Evolutionary conservation across 2,113 vertebrate genomes (phyloP), one percentile per base, ranked within the genome.

Genomic region (Upupa epops): DNA sequence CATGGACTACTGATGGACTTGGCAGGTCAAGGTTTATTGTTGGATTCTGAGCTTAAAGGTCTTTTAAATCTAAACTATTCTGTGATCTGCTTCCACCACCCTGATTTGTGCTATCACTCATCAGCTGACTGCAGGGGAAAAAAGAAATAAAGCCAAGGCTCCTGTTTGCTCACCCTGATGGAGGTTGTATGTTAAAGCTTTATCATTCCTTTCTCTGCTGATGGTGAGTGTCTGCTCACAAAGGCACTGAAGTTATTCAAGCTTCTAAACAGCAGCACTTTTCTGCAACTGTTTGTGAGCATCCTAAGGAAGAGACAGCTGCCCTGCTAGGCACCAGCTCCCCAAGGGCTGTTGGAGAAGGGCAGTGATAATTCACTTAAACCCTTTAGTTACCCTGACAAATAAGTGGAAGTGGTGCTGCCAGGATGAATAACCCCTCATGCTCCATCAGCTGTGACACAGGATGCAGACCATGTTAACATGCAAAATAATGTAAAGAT

Each of bases 401-500:
- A 61, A 92, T 56, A 82, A 56, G 20, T 64, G 48, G 60, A 55
- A 89, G 80, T 24, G 54, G 34, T 2, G 1, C 83, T 90, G 80
- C 82, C 72, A 76, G 68, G n/a, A 87, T 88, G 60, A 56, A 91
- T 92, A 72, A 81, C 59, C 88, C 76, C 93, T 88, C 86, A 36
- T 7, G 32, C 90, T 85, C 90, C 90, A 63, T 72, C 88, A 75
- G 83, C 68, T 36, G 0, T 94, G 82, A 63, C 52, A 31, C 1
- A 1, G 94, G 83, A 63, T 2, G 31, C 95, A 89, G 92, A 17
- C 92, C 92, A 86, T 91, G 93, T 96, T 96, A 96, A 93, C 87
- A 97, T 96, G 94, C 89, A 92, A 96, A 97, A 93, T 88, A 92
- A 96, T 77, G 92, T 85, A 45, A 76, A 93, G 92, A 95, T 96